Evolutionary conservation across 2,888 invertebrate genomes (phyloP).

Genomic region (Mythimna ferrago): DNA sequence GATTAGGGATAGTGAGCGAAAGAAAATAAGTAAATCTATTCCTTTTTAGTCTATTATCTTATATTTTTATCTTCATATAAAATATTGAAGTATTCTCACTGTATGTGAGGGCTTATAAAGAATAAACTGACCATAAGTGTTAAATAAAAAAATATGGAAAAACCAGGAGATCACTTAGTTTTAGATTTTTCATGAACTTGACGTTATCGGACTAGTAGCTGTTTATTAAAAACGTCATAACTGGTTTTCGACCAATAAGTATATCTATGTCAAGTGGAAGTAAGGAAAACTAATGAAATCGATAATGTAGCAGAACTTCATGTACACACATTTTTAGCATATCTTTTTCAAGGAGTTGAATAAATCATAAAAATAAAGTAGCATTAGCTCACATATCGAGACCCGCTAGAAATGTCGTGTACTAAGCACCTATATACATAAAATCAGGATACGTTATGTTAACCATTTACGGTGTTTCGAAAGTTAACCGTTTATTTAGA

Average conservation of each 20-base stretch:
- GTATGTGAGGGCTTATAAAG: too few species aligned
- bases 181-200: not conserved
- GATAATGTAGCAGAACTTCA: not conserved
- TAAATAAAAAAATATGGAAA: not conserved
- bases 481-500: constrained; percentile 14
- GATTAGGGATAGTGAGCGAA: too few species aligned
- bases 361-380: not conserved
- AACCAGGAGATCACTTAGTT: not conserved
- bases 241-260: not conserved
- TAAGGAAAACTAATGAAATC: not conserved
- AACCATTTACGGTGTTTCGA: constrained; percentile 15
- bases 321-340: not conserved
- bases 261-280: too few species aligned
- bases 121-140: not conserved
- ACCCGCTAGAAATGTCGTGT: constrained; percentile 39
- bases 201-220: not conserved
- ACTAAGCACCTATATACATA: constrained; percentile 9
- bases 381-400: not conserved
- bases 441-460: constrained; percentile 16
- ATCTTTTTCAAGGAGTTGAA: not conserved
- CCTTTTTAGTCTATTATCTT: too few species aligned
- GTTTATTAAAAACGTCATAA: not conserved
- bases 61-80: too few species aligned
- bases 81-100: too few species aligned
- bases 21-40: too few species aligned